Conservation (phyloP, 1,140 invertebrate species). For the Drosophila micromelanica region DNA sequence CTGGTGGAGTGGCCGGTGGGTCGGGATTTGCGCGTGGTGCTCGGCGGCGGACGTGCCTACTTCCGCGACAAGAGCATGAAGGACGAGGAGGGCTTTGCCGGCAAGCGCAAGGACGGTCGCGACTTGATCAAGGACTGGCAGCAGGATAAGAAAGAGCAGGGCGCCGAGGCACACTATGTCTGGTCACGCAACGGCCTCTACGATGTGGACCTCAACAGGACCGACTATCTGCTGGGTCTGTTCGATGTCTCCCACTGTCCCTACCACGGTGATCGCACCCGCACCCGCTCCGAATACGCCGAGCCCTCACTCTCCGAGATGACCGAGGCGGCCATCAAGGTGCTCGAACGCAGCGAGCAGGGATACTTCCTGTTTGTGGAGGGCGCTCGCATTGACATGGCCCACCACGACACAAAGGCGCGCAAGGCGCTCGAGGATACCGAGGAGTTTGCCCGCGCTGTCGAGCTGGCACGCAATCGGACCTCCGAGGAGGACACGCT, state of each 20-base stretch:
- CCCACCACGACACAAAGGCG: slow-evolving; percentile 91
- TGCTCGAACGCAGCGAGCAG: slow-evolving; percentile 91
- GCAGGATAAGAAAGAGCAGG: slow-evolving; percentile 86
- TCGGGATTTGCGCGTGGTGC: slow-evolving; percentile 87
- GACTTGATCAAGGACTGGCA: slow-evolving; percentile 90
- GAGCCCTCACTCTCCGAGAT: slow-evolving; percentile 93
- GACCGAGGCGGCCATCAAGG: slow-evolving; percentile 91
- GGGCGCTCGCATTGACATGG: slow-evolving; percentile 93
- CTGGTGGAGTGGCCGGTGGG: slow-evolving; percentile 89
- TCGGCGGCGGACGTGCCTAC: slow-evolving; percentile 90
- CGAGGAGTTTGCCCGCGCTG: slow-evolving; percentile 89
- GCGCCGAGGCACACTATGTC: slow-evolving; percentile 87
- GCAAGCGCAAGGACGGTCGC: slow-evolving; percentile 85
- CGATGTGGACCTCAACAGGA: slow-evolving; percentile 86
- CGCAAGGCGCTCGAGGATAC: slow-evolving; percentile 92
- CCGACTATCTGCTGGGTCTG: slow-evolving; percentile 90
- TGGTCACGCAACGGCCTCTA: slow-evolving; percentile 88
- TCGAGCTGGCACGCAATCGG: slow-evolving; percentile 88
- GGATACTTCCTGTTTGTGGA: slow-evolving; percentile 96
- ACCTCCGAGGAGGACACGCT: slow-evolving; percentile 90
- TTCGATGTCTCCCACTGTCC: slow-evolving; percentile 84
- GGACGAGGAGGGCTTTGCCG: slow-evolving; percentile 88
- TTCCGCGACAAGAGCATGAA: slow-evolving; percentile 87
- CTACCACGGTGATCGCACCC: slow-evolving; percentile 85
- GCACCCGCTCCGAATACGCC: slow-evolving; percentile 69